These are phyloP conservation scores for Coreoperca whiteheadi DNA, from an alignment of 2,113 vertebrate genomes.

Conservation along the genomic window DNA sequence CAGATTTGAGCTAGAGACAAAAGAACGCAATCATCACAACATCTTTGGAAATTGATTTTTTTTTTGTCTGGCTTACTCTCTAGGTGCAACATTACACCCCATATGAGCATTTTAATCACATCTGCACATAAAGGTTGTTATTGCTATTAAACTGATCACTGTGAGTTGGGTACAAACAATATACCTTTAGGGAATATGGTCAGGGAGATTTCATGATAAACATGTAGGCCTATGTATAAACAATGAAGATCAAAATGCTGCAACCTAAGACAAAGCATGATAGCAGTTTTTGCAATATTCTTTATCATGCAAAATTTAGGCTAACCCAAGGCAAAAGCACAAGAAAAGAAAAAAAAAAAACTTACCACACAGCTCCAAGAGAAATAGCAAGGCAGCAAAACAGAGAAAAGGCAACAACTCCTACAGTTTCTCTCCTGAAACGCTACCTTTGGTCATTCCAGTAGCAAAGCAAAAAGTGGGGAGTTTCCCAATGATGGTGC, in stretches of 20 bases:
- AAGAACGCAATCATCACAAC: neutral
- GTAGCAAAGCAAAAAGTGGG: constrained; percentile 6
- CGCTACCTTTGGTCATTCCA: constrained; percentile 29
- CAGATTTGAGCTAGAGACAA: neutral
- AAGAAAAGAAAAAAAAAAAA: neutral
- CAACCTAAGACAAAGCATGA: neutral
- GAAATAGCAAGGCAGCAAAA: constrained; percentile 15
- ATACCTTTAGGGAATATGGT: neutral
- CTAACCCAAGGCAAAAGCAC: neutral
- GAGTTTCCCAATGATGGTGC: constrained; percentile 7
- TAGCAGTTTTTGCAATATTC: neutral
- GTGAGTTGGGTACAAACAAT: neutral
- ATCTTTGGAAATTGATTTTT: neutral
- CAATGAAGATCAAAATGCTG: neutral
- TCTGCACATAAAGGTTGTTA: neutral
- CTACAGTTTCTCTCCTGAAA: constrained; percentile 29
- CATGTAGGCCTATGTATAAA: neutral
- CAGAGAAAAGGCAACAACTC: constrained; percentile 11
- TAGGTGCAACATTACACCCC: neutral
- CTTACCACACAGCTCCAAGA: constrained; percentile 60
- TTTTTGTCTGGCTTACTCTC: neutral
- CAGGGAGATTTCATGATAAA: neutral
- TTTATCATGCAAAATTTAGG: neutral
- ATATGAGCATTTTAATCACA: neutral
- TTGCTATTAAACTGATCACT: neutral